Evolutionary conservation across 2,797 vertebrate genomes (phyloP), one percentile per base, ranked within the genome.

Genomic region (Dromococcyx pavoninus): DNA sequence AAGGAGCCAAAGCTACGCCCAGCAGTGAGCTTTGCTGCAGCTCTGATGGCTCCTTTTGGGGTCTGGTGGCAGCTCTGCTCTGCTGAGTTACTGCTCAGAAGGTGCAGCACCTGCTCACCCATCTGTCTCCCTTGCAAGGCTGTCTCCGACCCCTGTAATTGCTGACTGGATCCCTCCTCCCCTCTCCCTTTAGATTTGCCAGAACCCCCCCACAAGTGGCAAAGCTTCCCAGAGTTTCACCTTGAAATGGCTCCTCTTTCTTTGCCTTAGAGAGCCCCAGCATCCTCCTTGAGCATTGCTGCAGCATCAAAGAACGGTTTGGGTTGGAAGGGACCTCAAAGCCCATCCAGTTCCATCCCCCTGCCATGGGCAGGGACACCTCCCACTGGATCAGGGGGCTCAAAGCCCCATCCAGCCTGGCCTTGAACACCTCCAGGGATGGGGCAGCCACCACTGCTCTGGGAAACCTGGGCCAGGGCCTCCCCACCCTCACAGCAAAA

Each of bases 71-170:
- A 95, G 90, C 91, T 94, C 91, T 56, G 90, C 89, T 91, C 89
- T 0, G 13, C 91, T 88, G 94, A 90, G 88, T 75, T 94, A 32
- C 88, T 86, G 90, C 86, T 94, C 1, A 3, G 44, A 28, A 94
- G 96, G 93, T 86, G 3, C 88, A 75, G 91, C 94, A 96, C 95
- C 96, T 96, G 95, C 94, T 96, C 24, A 2, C 91, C 94, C 96
- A 96, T 96, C 96, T 96, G 96, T 76, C 93, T 86, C 72, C 82
- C 96, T 88, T 23, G 62, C 32, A 0, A 86, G 86, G 80, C 66
- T 89, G 91, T 32, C 73, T 81, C 91, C 5, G 12, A 72, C 67
- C 86, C 74, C 62, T 17, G 1, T 39, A 88, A 64, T 1, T 88
- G 93, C 93, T 81, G 89, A 72, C 91, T 91, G 93, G 7, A 73